phyloP scores from a whole-genome alignment of 2,797 vertebrate genomes.

The Sternotherus odoratus region DNA sequence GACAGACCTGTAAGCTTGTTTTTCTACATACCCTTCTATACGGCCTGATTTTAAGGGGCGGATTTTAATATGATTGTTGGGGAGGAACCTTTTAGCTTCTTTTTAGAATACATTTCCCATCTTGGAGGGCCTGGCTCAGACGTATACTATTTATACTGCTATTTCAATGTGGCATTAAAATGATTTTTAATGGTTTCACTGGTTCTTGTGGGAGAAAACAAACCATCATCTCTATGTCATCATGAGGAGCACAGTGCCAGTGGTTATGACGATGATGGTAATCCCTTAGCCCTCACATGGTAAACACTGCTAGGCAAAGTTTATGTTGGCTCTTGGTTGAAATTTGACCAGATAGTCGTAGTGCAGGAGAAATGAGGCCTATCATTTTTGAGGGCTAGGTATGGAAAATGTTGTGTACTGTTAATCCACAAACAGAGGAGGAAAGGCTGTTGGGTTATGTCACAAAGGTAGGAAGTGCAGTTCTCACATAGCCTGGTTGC shows the following conservation, averaged over 20 bases:
- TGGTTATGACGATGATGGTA: neutral
- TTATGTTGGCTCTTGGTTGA: neutral
- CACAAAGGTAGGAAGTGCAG: neutral
- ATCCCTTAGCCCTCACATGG: neutral
- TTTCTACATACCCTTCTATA: neutral
- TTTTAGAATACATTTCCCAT: neutral
- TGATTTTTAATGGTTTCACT: no score
- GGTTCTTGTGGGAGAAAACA: neutral
- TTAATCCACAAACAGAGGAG: neutral
- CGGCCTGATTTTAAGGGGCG: accelerated
- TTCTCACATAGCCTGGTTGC: neutral
- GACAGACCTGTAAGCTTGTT: neutral
- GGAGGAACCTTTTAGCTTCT: neutral
- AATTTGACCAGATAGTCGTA: neutral
- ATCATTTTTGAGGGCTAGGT: neutral
- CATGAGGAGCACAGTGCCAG: neutral
- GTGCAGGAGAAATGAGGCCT: neutral
- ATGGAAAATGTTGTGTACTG: neutral
- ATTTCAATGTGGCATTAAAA: neutral
- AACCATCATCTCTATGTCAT: neutral
- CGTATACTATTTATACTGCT: accelerated
- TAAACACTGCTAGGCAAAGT: neutral
- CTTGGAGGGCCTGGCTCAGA: neutral
- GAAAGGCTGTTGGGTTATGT: neutral
- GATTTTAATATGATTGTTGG: neutral